Evolutionary conservation across 1,140 invertebrate species (phyloP).

Genomic region (Drosophila jambulina): DNA sequence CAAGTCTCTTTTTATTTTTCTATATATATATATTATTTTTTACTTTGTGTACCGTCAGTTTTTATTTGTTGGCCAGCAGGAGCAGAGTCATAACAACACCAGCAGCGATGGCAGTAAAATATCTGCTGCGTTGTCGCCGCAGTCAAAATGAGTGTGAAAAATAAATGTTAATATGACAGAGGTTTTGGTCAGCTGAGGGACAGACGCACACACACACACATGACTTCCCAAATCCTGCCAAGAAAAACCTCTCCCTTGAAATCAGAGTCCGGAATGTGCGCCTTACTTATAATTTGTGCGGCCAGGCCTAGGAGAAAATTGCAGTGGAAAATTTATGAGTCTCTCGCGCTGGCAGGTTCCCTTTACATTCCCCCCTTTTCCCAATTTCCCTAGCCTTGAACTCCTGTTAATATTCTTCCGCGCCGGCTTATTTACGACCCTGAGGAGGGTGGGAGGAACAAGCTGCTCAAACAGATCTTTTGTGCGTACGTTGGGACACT

Average conservation of each 20-base stretch:
- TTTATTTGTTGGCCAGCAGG: constrained; percentile 53
- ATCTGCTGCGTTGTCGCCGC: constrained; percentile 73
- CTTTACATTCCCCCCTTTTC: background rate
- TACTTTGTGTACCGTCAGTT: constrained; percentile 26
- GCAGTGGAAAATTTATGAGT: constrained; percentile 73
- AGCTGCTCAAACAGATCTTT: constrained; percentile 32
- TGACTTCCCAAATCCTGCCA: background rate
- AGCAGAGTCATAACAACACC: constrained; percentile 41
- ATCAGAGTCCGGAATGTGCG: background rate
- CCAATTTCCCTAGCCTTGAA: constrained; percentile 26
- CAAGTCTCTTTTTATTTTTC: background rate
- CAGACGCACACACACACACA: background rate
- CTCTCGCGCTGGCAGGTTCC: constrained; percentile 18
- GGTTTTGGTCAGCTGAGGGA: constrained; percentile 38
- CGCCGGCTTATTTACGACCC: constrained; percentile 69
- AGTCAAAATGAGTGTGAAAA: constrained; percentile 74
- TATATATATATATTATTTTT: background rate
- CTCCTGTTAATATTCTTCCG: constrained; percentile 60
- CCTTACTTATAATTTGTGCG: constrained; percentile 67
- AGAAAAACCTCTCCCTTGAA: background rate
- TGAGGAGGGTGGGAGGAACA: constrained; percentile 31
- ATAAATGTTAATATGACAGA: constrained; percentile 76
- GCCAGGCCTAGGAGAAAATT: constrained; percentile 50
- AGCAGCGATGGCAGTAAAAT: constrained; percentile 53
- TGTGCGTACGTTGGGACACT: constrained; percentile 41